These are phyloP conservation scores for Drosophila anomalata DNA, from an alignment of 2,888 invertebrate genomes.

Conservation along the genomic window DNA sequence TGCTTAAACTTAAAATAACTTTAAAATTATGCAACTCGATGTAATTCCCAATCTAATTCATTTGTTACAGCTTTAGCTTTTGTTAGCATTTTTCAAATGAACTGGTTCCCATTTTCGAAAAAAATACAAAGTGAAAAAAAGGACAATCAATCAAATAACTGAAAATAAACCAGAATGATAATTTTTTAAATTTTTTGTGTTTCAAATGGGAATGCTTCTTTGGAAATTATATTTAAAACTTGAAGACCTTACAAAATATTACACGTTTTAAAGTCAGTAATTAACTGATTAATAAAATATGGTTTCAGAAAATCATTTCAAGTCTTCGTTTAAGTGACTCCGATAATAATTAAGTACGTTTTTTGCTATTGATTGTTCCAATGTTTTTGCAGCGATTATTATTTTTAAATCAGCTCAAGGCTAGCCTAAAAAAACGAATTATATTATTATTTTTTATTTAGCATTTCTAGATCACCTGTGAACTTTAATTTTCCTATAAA, in stretches of 20 bases:
- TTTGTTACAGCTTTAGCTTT: constrained; percentile 38
- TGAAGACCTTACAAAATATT: neutral
- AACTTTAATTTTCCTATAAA: neutral
- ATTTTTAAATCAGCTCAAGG: neutral
- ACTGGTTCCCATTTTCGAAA: constrained; percentile 27
- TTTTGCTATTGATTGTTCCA: neutral
- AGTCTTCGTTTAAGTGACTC: neutral
- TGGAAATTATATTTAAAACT: neutral
- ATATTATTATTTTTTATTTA: neutral
- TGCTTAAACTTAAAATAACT: constrained; percentile 56
- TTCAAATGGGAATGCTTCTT: neutral
- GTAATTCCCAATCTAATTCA: constrained; percentile 34
- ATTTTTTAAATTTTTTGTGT: constrained; percentile 10
- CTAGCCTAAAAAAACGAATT: neutral
- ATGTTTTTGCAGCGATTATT: neutral
- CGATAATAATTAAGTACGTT: too few relatives aligned
- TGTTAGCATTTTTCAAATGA: constrained; percentile 31
- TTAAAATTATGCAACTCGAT: constrained; percentile 10
- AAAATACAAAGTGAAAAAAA: constrained; percentile 7
- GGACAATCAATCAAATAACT: constrained; percentile 14
- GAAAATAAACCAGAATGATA: constrained; percentile 44
- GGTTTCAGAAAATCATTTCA: neutral
- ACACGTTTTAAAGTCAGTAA: neutral
- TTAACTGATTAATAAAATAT: neutral
- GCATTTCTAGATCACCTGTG: neutral